Base-by-base conservation (phyloP, 2,113 vertebrate species). In the Procavia capensis region DNA sequence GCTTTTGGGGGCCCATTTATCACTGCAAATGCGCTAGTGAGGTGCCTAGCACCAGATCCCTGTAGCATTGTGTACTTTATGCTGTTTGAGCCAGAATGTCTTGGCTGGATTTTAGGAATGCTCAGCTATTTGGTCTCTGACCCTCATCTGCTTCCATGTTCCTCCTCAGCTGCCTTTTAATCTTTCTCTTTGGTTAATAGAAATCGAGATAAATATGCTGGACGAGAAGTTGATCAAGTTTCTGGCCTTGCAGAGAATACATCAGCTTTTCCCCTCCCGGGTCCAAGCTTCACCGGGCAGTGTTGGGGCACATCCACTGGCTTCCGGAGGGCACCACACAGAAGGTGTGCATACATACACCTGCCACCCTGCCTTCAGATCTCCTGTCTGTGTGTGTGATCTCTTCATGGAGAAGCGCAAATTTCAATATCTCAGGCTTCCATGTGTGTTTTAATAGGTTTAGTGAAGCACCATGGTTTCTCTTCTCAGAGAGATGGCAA, bases 181-280 rank as follows among this genome's bases (percentile, higher is more conserved):
- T 91, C 86, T 98, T 85, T 97, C 93, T 97, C 96, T 98, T 98
- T 98, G 97, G 95, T 98, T 98, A 91, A 96, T 98, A 99, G 99
- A 99, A 96, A 99, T 99, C 85, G 99, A 99, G 98, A 98, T 99
- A 97, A 99, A 99, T 98, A 99, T 99, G 98, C 98, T 99, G 97
- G 99, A 99, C 80, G 98, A 99, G 97, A 99, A 99, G 96, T 98
- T 99, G 98, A 99, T 99, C 98, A 99, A 99, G 98, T 98, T 99
- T 97, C 98, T 99, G 98, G 99, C 99, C 97, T 99, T 99, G 99
- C 99, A 99, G 98, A 99, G 99, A 99, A 99, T 99, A 98, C 99
- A 99, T 98, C 99, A 99, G 98, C 99, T 99, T 88, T 99, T 99
- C 96, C 98, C 99, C 74, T 98, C 99, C 94, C 99, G 99, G 98